These are phyloP conservation scores for Agrochola lychnidis DNA, from an alignment of 2,888 invertebrate species.

Conservation along the genomic window DNA sequence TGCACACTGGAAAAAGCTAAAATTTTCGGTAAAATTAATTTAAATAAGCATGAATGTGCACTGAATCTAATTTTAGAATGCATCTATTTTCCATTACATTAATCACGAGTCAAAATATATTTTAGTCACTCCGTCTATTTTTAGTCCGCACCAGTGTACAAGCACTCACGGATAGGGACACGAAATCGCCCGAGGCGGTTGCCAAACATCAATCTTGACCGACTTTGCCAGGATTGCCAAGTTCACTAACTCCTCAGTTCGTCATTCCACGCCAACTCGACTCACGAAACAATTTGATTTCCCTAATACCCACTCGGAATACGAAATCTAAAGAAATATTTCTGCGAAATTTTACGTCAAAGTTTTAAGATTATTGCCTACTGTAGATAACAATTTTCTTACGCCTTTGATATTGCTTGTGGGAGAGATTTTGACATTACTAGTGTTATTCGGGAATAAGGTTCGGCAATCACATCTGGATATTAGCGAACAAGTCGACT, in stretches of 20 bases:
- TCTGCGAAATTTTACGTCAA: slow-evolving; percentile 49
- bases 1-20: no score
- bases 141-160: slow-evolving; percentile 55
- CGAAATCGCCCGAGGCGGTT: slow-evolving; percentile 65
- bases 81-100: not conserved
- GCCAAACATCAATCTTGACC: slow-evolving; percentile 73
- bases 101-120: slow-evolving; percentile 1
- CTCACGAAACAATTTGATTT: slow-evolving; percentile 76
- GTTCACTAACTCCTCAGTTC: slow-evolving; percentile 72
- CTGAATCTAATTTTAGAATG: not conserved
- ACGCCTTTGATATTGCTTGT: slow-evolving; percentile 53
- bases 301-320: slow-evolving; percentile 70
- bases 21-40: not conserved
- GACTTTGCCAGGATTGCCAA: slow-evolving; percentile 70
- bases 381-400: slow-evolving; percentile 58
- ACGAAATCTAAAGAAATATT: slow-evolving; percentile 68
- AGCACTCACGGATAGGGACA: slow-evolving; percentile 46
- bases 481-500: slow-evolving; percentile 54
- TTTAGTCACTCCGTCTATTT: not conserved
- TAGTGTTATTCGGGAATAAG: slow-evolving; percentile 40
- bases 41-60: not conserved
- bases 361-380: slow-evolving; percentile 61
- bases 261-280: slow-evolving; percentile 70
- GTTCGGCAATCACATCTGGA: slow-evolving; percentile 50
- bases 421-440: slow-evolving; percentile 43